phyloP scores from a whole-genome alignment of 2,113 vertebrate species.

The Plestiodon gilberti region DNA sequence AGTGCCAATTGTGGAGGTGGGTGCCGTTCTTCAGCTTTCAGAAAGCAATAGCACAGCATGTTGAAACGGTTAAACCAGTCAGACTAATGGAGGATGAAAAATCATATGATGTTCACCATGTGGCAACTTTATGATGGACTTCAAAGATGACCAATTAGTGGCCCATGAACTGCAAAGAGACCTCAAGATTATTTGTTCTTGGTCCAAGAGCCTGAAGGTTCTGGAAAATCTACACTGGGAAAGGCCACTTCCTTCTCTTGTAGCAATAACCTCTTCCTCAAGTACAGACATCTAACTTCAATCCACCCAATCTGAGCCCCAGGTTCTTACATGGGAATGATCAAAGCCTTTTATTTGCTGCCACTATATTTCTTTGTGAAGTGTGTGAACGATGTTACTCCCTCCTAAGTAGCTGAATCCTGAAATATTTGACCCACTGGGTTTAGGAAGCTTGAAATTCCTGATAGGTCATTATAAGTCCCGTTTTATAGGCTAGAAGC shows the following conservation, averaged over 20 bases:
- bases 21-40: not conserved
- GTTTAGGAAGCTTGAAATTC: not conserved
- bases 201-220: not conserved
- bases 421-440: not conserved
- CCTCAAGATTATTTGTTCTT: not conserved
- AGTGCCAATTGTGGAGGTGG: constrained; percentile 74
- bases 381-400: not conserved
- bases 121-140: not conserved
- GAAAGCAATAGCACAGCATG: not conserved
- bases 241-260: not conserved
- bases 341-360: not conserved
- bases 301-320: not conserved
- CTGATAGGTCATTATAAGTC: not conserved
- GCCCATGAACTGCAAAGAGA: not conserved
- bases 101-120: not conserved
- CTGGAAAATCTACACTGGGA: not conserved
- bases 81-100: not conserved
- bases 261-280: not conserved
- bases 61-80: not conserved
- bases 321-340: not conserved
- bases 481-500: not conserved
- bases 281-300: not conserved
- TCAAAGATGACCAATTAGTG: not conserved
- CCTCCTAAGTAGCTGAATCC: not conserved
- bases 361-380: not conserved